Evolutionary conservation across 1,140 invertebrate genomes (phyloP).

Genomic region (Zaprionus gabonicus): DNA sequence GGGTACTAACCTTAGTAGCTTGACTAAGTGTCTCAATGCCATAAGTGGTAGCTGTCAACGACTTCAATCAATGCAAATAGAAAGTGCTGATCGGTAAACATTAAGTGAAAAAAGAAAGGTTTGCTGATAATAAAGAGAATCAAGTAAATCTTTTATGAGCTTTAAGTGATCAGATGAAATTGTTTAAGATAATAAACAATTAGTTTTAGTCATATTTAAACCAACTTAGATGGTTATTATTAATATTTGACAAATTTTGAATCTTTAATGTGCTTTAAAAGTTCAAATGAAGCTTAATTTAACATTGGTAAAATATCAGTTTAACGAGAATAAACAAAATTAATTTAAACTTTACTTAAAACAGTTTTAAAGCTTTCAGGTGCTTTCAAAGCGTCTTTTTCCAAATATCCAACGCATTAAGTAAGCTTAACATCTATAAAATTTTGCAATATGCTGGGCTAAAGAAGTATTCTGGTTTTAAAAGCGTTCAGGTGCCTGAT

Average conservation of each 20-base stretch:
- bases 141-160: neutral
- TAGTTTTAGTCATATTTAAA: too few relatives aligned
- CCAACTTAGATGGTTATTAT: too few relatives aligned
- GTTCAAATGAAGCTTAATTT: rapidly evolving
- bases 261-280: neutral
- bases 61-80: neutral
- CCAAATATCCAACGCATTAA: neutral
- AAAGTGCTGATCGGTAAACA: neutral
- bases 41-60: neutral
- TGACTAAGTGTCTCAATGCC: slow-evolving; percentile 14
- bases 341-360: neutral
- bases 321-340: too few relatives aligned
- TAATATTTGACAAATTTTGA: neutral
- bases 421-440: too few relatives aligned
- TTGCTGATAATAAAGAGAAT: neutral
- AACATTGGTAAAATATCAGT: too few relatives aligned
- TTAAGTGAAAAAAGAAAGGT: neutral
- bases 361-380: neutral
- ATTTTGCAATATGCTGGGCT: too few relatives aligned
- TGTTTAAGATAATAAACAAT: neutral
- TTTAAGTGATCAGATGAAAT: neutral
- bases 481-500: too few relatives aligned
- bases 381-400: neutral
- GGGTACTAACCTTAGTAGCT: neutral
- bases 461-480: too few relatives aligned